Evolutionary conservation across 30 jellyfish, hydroid and myxozoan species (phyloP), one percentile per base, ranked within the genome.

Genomic region (Sanderia malayensis): DNA sequence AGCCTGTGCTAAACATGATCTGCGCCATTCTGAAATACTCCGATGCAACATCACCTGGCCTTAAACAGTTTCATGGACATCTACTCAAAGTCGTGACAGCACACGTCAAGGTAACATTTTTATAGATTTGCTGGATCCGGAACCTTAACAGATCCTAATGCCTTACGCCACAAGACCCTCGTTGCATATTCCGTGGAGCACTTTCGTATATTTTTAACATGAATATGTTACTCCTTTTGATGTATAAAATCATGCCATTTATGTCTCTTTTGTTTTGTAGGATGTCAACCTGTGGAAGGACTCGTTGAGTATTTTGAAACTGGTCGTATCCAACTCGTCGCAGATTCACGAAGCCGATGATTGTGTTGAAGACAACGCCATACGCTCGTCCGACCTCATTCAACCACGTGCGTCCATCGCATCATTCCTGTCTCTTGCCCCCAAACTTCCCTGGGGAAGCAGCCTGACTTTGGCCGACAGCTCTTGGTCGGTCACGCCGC

Each of bases 281-380:
- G 99, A 93, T 49, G 96, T 93, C 34, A 86, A 86, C 86, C 49
- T 93, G 41, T 93, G 99, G 99, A 93, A 86, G 53, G 99, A 93
- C 11, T 85, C 99, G 7, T 46, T 93, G 70, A 93, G 79, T 65
- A 93, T 93, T 62, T 69, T 93, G 72, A 93, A 93, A 74, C 67
- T 93, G 58, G 99, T 93, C 41, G 99, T 93, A 17, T 93, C 99
- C 25, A 93, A 93, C 60, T 80, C 99, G 2, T 93, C 99, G 2
- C 99, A 93, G 49, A 93, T 93, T n/a, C 96, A 93, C 60, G 80
- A 78, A 2, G 96, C 88, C 44, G 84, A 57, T 0, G 80, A 26
- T 21, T 65, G 55, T n/a, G 76, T 79, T 2, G 79, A 83, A 33
- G 85, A 44, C 62, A 52, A 29, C 44, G 70, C 89, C 65, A 34